Conservation (phyloP, 2,113 vertebrate species). For the Crotalus helleri region DNA sequence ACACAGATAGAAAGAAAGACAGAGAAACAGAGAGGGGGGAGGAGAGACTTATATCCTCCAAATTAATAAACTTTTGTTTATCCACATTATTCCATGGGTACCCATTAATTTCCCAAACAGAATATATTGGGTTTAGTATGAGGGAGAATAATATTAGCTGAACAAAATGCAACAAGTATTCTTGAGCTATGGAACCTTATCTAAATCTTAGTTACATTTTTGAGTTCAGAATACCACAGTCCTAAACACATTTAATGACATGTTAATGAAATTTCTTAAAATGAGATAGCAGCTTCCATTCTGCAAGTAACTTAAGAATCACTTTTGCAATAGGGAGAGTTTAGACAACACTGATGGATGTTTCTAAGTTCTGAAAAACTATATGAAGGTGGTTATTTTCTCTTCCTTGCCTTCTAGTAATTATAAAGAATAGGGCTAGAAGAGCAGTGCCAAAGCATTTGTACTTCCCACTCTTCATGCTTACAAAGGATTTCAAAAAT, state of each 20-base stretch:
- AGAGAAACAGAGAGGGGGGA: too few relatives aligned
- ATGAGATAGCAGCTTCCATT: not conserved
- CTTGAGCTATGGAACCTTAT: not conserved
- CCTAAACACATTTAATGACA: not conserved
- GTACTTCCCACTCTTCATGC: not conserved
- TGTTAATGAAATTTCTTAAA: not conserved
- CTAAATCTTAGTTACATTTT: not conserved
- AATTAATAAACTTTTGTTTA: not conserved
- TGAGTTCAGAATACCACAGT: not conserved
- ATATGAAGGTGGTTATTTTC: not conserved
- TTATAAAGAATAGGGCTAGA: not conserved
- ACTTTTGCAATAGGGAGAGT: not conserved
- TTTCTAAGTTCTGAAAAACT: not conserved
- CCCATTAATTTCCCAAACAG: not conserved
- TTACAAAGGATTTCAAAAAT: not conserved
- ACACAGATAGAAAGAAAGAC: too few relatives aligned
- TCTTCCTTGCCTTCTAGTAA: not conserved
- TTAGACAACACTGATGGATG: not conserved
- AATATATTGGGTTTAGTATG: not conserved
- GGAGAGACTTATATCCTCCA: not conserved
- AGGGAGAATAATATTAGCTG: not conserved
- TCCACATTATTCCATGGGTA: not conserved
- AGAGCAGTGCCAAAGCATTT: not conserved
- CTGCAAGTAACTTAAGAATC: not conserved
- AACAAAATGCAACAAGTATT: not conserved